Evolutionary conservation across 2,888 invertebrate genomes (phyloP), one percentile per base, ranked within the genome.

Genomic region (Quadroppia sp.): DNA sequence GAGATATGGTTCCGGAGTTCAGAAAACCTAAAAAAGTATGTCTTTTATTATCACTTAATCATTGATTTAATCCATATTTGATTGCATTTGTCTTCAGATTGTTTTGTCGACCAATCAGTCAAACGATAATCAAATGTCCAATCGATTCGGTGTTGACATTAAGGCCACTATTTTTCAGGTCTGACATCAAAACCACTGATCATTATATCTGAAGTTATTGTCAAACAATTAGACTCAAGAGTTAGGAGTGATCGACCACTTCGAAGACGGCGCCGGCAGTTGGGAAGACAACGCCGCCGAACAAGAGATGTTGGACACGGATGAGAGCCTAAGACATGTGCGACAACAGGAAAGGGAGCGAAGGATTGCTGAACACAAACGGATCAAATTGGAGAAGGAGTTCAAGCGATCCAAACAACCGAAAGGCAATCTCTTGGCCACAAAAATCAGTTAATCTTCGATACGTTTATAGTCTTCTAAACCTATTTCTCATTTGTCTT

Each of bases 341-440:
- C 25, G 70, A 70, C 70, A 70, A 45, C 20, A 17, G 30, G 70
- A 70, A 30, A 70, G 70, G 25, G 70, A 70, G 50, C 7, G n/a
- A 23, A 70, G 45, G 50, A 48, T 70, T 17, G 70, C 70, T n/a
- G 70, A 70, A 70, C 70, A 70, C 42, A 3, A 45, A 23, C 7
- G 70, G 17, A 70, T 70, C 17, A 70, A 70, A 50, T 11, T 45
- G 50, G 70, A 70, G 30, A 70, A 70, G 36, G 70, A 70, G 42
- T 23, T 70, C 25, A 70, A 70, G 30, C 32, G 36, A 30, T 9
- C 30, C 7, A 70, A 70, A 32, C 25, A 23, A 40, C 23, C 45
- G 11, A 45, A 50, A 45, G 30, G 40, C 17, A 70, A 45, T 42
- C 36, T 70, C 2, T 67, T 67, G 25, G 42, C 72, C 88, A 89